Percentiles rank a stretch among this genome's conserved stretches.
These are phyloP conservation scores for Vulpes ferrilata DNA, from an alignment of 2,113 vertebrate species.

Conservation along the genomic window DNA sequence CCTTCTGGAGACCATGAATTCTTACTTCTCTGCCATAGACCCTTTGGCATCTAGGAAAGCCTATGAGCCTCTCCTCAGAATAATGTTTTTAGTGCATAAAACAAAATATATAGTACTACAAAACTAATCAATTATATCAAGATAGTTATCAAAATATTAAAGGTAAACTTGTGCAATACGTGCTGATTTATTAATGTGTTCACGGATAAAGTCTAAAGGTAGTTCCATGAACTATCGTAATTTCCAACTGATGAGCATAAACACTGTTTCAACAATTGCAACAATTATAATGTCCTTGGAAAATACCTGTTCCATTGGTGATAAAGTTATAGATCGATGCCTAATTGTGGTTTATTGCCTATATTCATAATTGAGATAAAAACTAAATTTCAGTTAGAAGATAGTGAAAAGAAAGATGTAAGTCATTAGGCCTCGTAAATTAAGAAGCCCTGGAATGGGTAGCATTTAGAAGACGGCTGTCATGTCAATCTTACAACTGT, in stretches of 20 bases:
- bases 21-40: not conserved
- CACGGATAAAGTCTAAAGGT: not conserved
- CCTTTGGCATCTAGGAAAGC: not conserved
- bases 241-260: constrained; percentile 13
- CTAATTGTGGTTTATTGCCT: not conserved
- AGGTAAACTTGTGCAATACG: not conserved
- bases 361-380: constrained; percentile 53
- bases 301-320: not conserved
- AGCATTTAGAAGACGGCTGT: not conserved
- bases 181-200: constrained; percentile 3
- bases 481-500: not conserved
- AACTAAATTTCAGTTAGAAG: constrained; percentile 7
- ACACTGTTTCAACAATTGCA: constrained; percentile 33
- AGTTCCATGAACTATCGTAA: not conserved
- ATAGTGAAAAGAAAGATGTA: not conserved
- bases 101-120: not conserved
- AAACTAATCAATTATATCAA: not conserved
- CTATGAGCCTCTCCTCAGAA: not conserved
- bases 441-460: not conserved
- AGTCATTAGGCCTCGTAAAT: not conserved
- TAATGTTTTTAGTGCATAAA: not conserved
- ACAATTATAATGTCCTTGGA: not conserved
- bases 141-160: constrained; percentile 28
- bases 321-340: constrained; percentile 39
- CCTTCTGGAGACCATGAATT: not conserved